These are phyloP conservation scores for Triplophysa dalaica DNA, from an alignment of 2,113 vertebrate species.

Conservation along the genomic window DNA sequence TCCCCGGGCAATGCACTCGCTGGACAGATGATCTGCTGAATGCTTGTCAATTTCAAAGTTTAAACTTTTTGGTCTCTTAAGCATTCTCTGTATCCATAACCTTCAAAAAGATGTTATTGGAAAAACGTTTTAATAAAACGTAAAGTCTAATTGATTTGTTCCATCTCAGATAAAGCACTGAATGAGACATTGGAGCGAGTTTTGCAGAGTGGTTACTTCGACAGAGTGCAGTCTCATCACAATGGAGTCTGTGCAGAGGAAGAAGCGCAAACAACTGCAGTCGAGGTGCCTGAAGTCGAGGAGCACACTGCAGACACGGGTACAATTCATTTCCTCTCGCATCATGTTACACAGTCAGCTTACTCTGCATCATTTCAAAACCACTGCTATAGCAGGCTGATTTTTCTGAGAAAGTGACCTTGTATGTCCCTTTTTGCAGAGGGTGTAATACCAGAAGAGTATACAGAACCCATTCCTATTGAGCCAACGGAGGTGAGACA, in stretches of 20 bases:
- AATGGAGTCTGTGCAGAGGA: constrained; percentile 90
- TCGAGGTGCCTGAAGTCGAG: constrained; percentile 76
- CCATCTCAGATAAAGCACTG: constrained; percentile 84
- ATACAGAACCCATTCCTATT: constrained; percentile 86
- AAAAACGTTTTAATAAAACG: not conserved
- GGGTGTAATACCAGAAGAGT: constrained; percentile 86
- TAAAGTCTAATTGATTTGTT: not conserved
- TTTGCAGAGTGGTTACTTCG: constrained; percentile 92
- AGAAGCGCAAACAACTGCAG: constrained; percentile 69
- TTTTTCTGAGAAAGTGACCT: not conserved
- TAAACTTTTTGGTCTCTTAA: not conserved
- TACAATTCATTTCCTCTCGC: constrained; percentile 52
- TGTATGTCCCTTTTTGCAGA: constrained; percentile 70
- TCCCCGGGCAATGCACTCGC: not conserved
- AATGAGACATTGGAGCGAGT: constrained; percentile 88
- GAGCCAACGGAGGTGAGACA: constrained; percentile 90
- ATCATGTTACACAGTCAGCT: not conserved
- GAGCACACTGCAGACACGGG: constrained; percentile 83
- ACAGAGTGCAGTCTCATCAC: constrained; percentile 86
- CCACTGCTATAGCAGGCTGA: constrained; percentile 31
- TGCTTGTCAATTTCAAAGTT: not conserved
- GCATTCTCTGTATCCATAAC: no score
- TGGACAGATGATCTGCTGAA: not conserved
- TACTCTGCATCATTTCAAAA: constrained; percentile 10
- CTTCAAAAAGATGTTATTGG: not conserved